These are phyloP conservation scores for Poeciliopsis infans DNA, from an alignment of 2,797 vertebrate genomes.

Conservation along the genomic window DNA sequence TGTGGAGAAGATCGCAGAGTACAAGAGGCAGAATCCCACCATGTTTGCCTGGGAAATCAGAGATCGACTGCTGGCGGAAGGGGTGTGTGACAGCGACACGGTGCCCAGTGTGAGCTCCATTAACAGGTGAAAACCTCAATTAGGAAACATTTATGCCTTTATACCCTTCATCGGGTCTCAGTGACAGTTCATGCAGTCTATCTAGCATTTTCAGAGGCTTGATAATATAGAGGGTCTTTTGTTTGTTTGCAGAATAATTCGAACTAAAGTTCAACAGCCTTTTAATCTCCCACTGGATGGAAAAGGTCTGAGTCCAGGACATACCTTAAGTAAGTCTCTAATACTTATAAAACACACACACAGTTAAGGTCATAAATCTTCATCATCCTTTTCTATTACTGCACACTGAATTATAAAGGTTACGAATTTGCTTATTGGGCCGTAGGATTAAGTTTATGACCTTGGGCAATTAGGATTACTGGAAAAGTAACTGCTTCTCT, in stretches of 20 bases:
- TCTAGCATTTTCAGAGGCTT: not conserved
- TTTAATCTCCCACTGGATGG: conserved; percentile 91
- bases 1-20: conserved; percentile 93
- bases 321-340: conserved; percentile 86
- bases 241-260: conserved; percentile 85
- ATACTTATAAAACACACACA: conserved; percentile 8
- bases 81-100: conserved; percentile 89
- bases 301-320: conserved; percentile 89
- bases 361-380: not conserved
- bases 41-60: conserved; percentile 96
- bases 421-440: conserved; percentile 38
- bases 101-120: conserved; percentile 94
- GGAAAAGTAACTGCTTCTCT: conserved; percentile 22
- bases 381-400: conserved; percentile 4
- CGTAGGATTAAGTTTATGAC: conserved; percentile 38
- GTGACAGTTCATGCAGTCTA: not conserved
- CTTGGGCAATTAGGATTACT: conserved; percentile 11
- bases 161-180: not conserved
- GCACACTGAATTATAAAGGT: conserved; percentile 42
- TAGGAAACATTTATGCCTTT: conserved; percentile 16
- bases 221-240: not conserved
- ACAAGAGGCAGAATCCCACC: conserved; percentile 92
- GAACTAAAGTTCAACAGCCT: conserved; percentile 92
- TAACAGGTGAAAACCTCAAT: conserved; percentile 83
- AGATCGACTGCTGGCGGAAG: conserved; percentile 89